Evolutionary conservation across 2,113 vertebrate genomes (phyloP), one percentile per base, ranked within the genome.

Genomic region (Neotragus moschatus): DNA sequence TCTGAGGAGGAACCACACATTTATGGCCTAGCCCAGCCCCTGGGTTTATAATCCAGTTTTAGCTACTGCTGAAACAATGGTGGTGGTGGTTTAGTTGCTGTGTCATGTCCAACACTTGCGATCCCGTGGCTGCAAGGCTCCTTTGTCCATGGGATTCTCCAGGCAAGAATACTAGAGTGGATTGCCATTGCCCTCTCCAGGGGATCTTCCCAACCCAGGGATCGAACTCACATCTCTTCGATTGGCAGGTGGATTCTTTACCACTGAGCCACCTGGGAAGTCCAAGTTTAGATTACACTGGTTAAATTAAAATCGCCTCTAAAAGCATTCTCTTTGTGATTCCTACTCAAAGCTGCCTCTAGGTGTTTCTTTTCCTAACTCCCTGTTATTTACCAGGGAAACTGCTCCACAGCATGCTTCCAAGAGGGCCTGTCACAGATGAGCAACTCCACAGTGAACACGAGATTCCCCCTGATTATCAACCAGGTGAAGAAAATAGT

Each of bases 381-480:
- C 45, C 16, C 61, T 73, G 2, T 53, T 56, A 7, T 58, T 90
- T 84, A 2, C 47, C 84, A 98, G 98, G 95, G 97, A 58, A 55
- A 96, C 51, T 98, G 98, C 33, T 85, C 79, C 33, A 36, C 89
- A 0, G 94, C 96, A 0, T 98, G 98, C 91, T 98, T 97, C 96
- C 93, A 39, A 25, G 94, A 98, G 25, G 98, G 96, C 0, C 84
- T 98, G 63, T 92, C 79, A 6, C 97, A 85, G 94, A 30, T 97
- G 80, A 66, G 21, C 58, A 93, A 93, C 6, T 12, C 33, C 77
- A 94, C 36, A 3, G 39, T 21, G 55, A 2, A 4, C 1, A 19
- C 16, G 6, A 2, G 0, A 0, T 4, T 84, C 92, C 2, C 0
- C 0, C 0, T 15, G n/a, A 2, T 2, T 16, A 77, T 98, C 61